These are phyloP conservation scores for Rachycentron canadum DNA, from an alignment of 2,797 vertebrate species.

Conservation along the genomic window DNA sequence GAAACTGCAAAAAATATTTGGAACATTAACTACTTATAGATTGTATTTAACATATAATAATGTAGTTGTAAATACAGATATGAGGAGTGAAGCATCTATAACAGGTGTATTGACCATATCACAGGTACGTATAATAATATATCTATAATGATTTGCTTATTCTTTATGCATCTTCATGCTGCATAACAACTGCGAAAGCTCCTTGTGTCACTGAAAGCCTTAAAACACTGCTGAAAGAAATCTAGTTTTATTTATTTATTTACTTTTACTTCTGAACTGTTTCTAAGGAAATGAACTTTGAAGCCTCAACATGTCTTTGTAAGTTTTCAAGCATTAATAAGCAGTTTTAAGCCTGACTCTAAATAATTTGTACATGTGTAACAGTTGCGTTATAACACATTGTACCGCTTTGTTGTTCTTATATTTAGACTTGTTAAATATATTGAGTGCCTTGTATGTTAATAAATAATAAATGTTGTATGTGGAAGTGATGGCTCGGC, in stretches of 20 bases:
- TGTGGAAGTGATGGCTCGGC: conserved; percentile 56
- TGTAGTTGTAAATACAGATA: background rate
- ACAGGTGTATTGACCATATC: background rate
- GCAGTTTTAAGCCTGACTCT: background rate
- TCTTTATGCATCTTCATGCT: too few relatives aligned
- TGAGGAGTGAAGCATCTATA: background rate
- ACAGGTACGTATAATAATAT: background rate
- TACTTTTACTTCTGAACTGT: background rate
- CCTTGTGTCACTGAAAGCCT: background rate
- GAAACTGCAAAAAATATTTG: background rate
- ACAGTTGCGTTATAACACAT: background rate
- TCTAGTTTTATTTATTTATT: background rate
- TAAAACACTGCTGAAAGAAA: background rate
- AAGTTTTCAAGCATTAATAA: background rate
- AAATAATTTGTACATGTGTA: background rate
- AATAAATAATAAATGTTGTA: background rate
- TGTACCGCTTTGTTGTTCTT: background rate
- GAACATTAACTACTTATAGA: background rate
- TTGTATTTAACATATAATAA: background rate
- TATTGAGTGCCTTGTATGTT: background rate
- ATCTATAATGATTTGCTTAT: background rate
- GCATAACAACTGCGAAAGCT: too few relatives aligned
- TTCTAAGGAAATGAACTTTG: background rate
- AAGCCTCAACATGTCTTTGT: background rate
- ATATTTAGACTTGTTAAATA: background rate